Evolutionary conservation across 2,888 invertebrate species (phyloP).

Genomic region (Drosophila planitibia): DNA sequence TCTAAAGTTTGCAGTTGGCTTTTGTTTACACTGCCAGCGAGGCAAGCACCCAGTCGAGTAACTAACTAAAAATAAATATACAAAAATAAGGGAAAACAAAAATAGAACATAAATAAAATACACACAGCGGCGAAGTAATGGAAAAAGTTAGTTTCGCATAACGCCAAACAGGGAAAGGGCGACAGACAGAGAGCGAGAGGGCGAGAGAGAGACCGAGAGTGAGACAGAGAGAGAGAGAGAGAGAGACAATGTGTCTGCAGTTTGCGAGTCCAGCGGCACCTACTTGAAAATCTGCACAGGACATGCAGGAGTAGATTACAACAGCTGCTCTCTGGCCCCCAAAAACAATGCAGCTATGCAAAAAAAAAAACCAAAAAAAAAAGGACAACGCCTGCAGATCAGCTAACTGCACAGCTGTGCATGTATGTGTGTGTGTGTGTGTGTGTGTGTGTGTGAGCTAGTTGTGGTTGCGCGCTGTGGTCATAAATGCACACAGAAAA

Average conservation of each 20-base stretch:
- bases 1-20: slow-evolving; percentile 78
- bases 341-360: slow-evolving; percentile 48
- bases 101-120: slow-evolving; percentile 76
- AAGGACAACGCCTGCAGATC: slow-evolving; percentile 44
- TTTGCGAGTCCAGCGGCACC: slow-evolving; percentile 49
- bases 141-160: slow-evolving; percentile 80
- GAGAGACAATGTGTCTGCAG: slow-evolving; percentile 7
- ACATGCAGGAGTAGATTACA: slow-evolving; percentile 50
- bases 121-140: slow-evolving; percentile 76
- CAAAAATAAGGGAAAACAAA: slow-evolving; percentile 68
- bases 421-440: not conserved
- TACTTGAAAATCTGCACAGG: slow-evolving; percentile 66
- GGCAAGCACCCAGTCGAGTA: slow-evolving; percentile 56
- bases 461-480: slow-evolving; percentile 58
- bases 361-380: slow-evolving; percentile 5
- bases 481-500: slow-evolving; percentile 23
- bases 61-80: slow-evolving; percentile 67
- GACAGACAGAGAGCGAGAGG: not conserved
- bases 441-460: slow-evolving; percentile 24
- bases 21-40: slow-evolving; percentile 64
- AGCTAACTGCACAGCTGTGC: slow-evolving; percentile 26
- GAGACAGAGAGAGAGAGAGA: too few species aligned
- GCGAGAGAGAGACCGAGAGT: not conserved
- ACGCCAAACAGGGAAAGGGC: slow-evolving; percentile 33
- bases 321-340: slow-evolving; percentile 66